These are phyloP conservation scores for Fundulus diaphanus DNA, from an alignment of 2,797 vertebrate species.

Conservation along the genomic window DNA sequence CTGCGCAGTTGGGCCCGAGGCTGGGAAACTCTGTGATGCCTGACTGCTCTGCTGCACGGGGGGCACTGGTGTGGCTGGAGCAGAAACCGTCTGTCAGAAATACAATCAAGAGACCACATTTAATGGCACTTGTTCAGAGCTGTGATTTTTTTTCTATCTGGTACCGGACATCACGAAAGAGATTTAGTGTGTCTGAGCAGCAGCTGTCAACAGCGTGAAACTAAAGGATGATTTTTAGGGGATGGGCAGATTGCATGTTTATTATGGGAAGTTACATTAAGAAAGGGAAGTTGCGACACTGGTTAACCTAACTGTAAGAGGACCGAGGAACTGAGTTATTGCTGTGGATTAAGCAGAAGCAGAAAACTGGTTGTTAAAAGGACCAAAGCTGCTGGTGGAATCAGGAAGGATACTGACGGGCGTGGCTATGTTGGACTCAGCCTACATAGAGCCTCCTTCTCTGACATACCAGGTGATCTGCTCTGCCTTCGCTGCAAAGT, in stretches of 20 bases:
- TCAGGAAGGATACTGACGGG: constrained; percentile 25
- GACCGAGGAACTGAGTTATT: constrained; percentile 10
- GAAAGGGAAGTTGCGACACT: constrained; percentile 13
- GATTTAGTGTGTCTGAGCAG: constrained; percentile 28
- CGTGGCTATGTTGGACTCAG: constrained; percentile 29
- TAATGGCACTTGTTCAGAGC: constrained; percentile 3
- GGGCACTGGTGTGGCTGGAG: constrained; percentile 68
- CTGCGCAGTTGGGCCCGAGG: constrained; percentile 57
- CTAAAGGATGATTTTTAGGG: constrained; percentile 11
- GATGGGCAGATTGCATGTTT: constrained; percentile 9
- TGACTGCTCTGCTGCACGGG: constrained; percentile 56
- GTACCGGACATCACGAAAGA: constrained; percentile 12
- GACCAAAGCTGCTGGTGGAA: constrained; percentile 41
- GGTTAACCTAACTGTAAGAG: constrained; percentile 9
- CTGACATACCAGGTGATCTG: constrained; percentile 73
- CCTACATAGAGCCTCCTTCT: constrained; percentile 36
- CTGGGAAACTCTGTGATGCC: constrained; percentile 65
- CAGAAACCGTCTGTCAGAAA: constrained; percentile 69
- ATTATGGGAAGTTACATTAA: constrained; percentile 14
- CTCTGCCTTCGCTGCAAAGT: constrained; percentile 50
- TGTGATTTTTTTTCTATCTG: constrained; percentile 10
- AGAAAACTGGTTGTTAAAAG: constrained; percentile 7
- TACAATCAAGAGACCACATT: constrained; percentile 23
- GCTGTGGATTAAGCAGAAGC: constrained; percentile 41
- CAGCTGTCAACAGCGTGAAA: constrained; percentile 1